These are phyloP conservation scores for Labeo catla DNA, from an alignment of 2,113 vertebrate genomes.

Conservation along the genomic window DNA sequence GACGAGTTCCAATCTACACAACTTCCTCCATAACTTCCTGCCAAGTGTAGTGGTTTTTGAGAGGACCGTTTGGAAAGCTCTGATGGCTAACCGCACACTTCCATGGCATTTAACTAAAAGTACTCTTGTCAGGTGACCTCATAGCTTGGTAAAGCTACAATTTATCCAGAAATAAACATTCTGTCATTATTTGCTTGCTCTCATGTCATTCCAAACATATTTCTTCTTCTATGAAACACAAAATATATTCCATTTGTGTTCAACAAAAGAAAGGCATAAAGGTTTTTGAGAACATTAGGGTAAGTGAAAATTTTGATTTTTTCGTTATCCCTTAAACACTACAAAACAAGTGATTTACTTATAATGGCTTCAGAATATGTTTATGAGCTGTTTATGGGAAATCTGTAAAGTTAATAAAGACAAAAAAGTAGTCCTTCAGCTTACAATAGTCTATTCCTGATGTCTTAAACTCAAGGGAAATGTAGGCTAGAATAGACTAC, in stretches of 20 bases:
- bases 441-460: background rate
- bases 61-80: background rate
- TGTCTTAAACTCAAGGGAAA: background rate
- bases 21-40: conserved; percentile 20
- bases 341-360: background rate
- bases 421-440: background rate
- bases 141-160: background rate
- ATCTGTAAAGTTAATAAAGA: background rate
- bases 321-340: background rate
- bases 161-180: background rate
- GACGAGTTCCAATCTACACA: conserved; percentile 3
- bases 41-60: background rate
- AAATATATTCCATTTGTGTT: background rate
- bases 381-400: background rate
- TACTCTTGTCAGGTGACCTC: background rate
- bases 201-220: background rate
- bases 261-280: background rate
- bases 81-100: conserved; percentile 12
- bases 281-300: background rate
- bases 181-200: background rate
- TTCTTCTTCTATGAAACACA: background rate
- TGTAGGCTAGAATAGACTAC: background rate
- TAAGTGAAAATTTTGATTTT: background rate
- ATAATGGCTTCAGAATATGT: background rate
- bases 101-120: background rate